Evolutionary conservation across 2,113 vertebrate genomes (phyloP), one percentile per base, ranked within the genome.

Genomic region (Turnix velox): DNA sequence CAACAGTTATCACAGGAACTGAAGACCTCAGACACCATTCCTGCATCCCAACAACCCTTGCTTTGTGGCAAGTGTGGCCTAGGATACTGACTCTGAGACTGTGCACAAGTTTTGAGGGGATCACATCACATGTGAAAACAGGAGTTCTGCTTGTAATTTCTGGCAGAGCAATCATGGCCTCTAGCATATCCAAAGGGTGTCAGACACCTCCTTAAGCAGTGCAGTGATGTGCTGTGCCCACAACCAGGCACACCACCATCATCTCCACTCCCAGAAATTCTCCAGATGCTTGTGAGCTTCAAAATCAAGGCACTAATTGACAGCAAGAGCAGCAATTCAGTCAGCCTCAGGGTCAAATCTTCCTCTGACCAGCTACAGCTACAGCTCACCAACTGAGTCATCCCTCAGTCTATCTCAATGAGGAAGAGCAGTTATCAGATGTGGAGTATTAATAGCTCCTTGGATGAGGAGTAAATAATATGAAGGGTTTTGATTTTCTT

Each of bases 181-280:
- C 24, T 12, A 19, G 66, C 27, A 71, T 22, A 33, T 55, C 6
- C 27, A 49, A 80, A 73, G 17, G 33, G 7, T 7, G 9, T 20
- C 31, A 49, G 19, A 46, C 6, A 4, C 4, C 13, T 80, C 31
- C 35, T 82, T 55, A 49, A 49, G 2, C 33, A 55, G 37, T 1
- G 0, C 22, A 93, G 27, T 12, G 40, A 57, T 0, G 0, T n/a
- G 27, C 15, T 52, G 10, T 74, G 23, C 18, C 22, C 40, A 48
- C 20, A 24, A 55, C 28, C 28, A 16, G 30, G 16, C 0, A 3
- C 13, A 24, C 10, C 33, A 42, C 24, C 10, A 3, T 27, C 18
- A 51, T n/a, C 8, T 14, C 35, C 35, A 7, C 13, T 67, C 7
- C 30, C 43, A 65, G 17, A 16, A 33, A 31, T n/a, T 54, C 42